Conservation (phyloP, 2,888 invertebrate genomes). For the Drosophila pseudotakahashii region DNA sequence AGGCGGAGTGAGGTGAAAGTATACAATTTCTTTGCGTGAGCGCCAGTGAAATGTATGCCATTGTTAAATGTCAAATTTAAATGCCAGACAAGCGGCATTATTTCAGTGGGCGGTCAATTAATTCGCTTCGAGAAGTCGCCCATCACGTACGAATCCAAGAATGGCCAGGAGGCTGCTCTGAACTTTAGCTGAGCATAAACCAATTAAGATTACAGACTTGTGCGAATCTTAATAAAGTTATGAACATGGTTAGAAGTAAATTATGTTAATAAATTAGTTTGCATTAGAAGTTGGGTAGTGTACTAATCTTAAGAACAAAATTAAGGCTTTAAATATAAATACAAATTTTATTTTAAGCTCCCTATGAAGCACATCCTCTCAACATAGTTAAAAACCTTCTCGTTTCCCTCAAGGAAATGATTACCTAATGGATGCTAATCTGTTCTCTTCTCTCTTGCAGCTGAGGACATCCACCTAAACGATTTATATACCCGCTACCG, state of each 20-base stretch:
- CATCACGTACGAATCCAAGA: slow-evolving; percentile 11
- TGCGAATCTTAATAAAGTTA: slow-evolving; percentile 5
- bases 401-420: not conserved
- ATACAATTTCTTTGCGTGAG: slow-evolving; percentile 26
- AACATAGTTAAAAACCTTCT: not conserved
- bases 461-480: slow-evolving; percentile 84
- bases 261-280: not conserved
- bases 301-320: too few species aligned
- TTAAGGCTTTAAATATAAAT: too few species aligned
- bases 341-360: too few species aligned
- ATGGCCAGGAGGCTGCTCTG: slow-evolving; percentile 14
- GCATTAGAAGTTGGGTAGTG: too few species aligned
- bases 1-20: slow-evolving; percentile 7
- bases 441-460: slow-evolving; percentile 63
- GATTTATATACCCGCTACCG: slow-evolving; percentile 84
- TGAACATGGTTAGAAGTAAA: not conserved
- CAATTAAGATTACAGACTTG: slow-evolving; percentile 18
- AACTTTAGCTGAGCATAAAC: slow-evolving; percentile 7
- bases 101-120: slow-evolving; percentile 29
- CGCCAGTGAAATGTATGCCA: slow-evolving; percentile 23
- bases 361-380: too few species aligned
- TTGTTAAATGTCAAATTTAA: slow-evolving; percentile 47
- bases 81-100: slow-evolving; percentile 24
- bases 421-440: slow-evolving; percentile 11
- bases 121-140: not conserved